phyloP scores from a whole-genome alignment of 1,140 invertebrate species.

The Monomorium pharaonis region DNA sequence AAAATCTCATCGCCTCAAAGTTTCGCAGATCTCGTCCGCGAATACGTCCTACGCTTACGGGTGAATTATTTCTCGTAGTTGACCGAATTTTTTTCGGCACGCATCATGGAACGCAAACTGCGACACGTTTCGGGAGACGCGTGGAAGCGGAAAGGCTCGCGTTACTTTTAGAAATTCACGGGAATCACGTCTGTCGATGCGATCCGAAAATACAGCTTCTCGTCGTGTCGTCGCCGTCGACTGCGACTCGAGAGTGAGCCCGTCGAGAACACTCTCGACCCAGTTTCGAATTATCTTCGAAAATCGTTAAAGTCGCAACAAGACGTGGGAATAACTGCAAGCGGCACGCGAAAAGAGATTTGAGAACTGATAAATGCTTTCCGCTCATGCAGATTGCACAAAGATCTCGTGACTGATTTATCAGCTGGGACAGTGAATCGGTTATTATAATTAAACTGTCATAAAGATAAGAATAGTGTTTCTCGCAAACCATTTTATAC shows the following conservation, averaged over 20 bases:
- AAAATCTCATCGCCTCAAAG: neutral
- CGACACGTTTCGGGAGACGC: slow-evolving; percentile 33
- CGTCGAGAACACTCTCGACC: slow-evolving; percentile 59
- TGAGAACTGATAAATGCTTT: slow-evolving; percentile 28
- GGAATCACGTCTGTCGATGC: slow-evolving; percentile 69
- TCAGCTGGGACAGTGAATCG: neutral
- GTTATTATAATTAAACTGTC: neutral
- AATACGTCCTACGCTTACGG: neutral
- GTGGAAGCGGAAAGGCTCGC: slow-evolving; percentile 58
- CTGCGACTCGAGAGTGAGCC: neutral
- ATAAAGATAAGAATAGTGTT: neutral
- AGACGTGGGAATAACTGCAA: slow-evolving; percentile 8
- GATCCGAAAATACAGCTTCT: slow-evolving; percentile 69
- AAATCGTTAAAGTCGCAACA: slow-evolving; percentile 22
- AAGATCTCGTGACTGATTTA: slow-evolving; percentile 14
- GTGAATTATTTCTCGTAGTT: neutral
- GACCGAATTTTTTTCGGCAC: neutral
- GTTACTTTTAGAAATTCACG: slow-evolving; percentile 72
- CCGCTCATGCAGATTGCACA: slow-evolving; percentile 4
- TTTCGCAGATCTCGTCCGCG: neutral
- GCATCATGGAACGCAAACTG: neutral
- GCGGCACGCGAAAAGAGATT: neutral
- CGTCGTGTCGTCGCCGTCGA: slow-evolving; percentile 38
- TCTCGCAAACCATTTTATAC: neutral
- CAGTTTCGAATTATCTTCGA: slow-evolving; percentile 58